Base-by-base conservation (phyloP, 2,888 invertebrate genomes). In the Trissolcus japonicus region DNA sequence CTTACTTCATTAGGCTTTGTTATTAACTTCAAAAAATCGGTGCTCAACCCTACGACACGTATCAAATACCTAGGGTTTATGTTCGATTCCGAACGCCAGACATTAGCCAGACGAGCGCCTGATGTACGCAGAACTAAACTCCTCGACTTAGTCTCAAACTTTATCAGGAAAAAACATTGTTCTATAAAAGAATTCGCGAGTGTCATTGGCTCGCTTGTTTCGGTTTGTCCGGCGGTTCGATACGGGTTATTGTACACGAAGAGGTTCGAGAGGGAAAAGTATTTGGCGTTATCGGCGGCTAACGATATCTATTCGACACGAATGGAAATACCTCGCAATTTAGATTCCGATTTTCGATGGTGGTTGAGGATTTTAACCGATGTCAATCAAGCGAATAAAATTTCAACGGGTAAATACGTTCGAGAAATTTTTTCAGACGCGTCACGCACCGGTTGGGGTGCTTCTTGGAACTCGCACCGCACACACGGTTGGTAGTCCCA, bases 1-100 rank as follows among this genome's bases (percentile, higher is more conserved):
- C 57, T 71, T 0, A 29, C 25, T 9, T 25, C 40, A 6, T 21
- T 63, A n/a, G 71, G 71, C 3, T 71, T 71, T 25, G 51, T 63
- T 3, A 41, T 57, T 17, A 57, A 57, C 6, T 54, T 29, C 1
- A n/a, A 54, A 13, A 54, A 54, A 54, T 54, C 29, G 9, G 29
- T n/a, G 1, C 6, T 54, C 1, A 29, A 25, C 1, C 29, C 35
- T n/a, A 19, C 53, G 11, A 53, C 19, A 6, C 1, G 1, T 1
- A 53, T 19, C 1, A 54, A 54, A 54, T 54, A 29, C 19, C 19
- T 19, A 19, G 19, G 19, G 1, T 19, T 19, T 2, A 19, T 19
- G 19, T 19, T 19, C 2, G 2, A 19, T 19, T 19, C 19, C 2
- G 19, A 19, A 19, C 19, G 1, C 2, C 19, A 19, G 19, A n/a